Conservation (phyloP, 1,140 invertebrate species). For the Drosophila malerkotliana region DNA sequence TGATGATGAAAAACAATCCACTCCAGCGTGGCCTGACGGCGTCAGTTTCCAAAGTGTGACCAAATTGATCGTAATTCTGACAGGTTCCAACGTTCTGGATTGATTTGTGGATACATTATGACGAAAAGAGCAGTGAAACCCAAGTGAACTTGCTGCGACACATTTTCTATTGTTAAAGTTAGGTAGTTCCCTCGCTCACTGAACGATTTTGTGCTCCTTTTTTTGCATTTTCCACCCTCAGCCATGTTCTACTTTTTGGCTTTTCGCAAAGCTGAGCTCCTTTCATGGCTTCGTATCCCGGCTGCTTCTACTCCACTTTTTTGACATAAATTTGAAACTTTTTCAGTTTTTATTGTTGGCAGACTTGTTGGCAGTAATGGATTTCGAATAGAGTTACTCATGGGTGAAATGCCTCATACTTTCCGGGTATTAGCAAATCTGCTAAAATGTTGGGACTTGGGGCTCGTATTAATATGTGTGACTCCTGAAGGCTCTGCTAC, state of each 20-base stretch:
- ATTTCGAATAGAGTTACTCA: slow-evolving; percentile 82
- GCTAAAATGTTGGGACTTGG: slow-evolving; percentile 39
- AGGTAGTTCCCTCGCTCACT: slow-evolving; percentile 26
- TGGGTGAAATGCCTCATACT: slow-evolving; percentile 81
- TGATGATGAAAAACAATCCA: slow-evolving; percentile 41
- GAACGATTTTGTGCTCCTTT: slow-evolving; percentile 11
- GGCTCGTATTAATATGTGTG: slow-evolving; percentile 59
- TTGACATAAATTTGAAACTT: slow-evolving; percentile 82
- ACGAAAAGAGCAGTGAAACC: slow-evolving; percentile 20
- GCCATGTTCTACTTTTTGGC: slow-evolving; percentile 67
- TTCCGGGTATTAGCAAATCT: slow-evolving; percentile 79
- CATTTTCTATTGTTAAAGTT: slow-evolving; percentile 77
- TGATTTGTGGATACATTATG: slow-evolving; percentile 43
- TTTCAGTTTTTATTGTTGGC: slow-evolving; percentile 79
- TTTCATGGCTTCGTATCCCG: slow-evolving; percentile 63
- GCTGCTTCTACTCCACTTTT: slow-evolving; percentile 35
- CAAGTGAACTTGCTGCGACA: slow-evolving; percentile 44
- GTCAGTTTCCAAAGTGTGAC: neutral
- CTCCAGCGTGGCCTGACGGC: slow-evolving; percentile 1
- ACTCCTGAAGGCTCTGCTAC: neutral
- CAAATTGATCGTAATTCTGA: slow-evolving; percentile 19
- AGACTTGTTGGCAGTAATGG: slow-evolving; percentile 80
- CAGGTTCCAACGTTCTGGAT: slow-evolving; percentile 7
- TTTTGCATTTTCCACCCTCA: slow-evolving; percentile 11
- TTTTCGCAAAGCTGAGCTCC: slow-evolving; percentile 65